Evolutionary conservation across 2,888 invertebrate genomes (phyloP).

Genomic region (Rhagonycha fulva): DNA sequence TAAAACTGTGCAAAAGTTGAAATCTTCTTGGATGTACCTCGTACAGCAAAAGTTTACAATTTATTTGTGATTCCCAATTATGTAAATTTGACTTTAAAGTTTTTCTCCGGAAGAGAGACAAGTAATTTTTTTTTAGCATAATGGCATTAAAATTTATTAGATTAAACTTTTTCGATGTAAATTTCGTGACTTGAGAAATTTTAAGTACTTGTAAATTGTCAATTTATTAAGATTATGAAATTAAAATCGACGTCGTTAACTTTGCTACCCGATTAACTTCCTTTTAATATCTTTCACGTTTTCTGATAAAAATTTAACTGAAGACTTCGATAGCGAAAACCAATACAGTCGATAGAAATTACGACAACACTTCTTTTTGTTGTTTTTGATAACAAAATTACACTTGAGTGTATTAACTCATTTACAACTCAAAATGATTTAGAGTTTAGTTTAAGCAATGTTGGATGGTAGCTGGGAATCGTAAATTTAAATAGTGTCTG

Average conservation of each 20-base stretch:
- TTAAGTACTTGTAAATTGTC: conserved; percentile 29
- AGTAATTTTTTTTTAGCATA: background rate
- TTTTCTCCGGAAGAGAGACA: background rate
- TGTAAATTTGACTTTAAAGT: background rate
- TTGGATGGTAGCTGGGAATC: background rate
- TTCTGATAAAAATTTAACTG: background rate
- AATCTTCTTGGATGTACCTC: background rate
- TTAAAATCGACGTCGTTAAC: conserved; percentile 22
- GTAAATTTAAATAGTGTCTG: background rate
- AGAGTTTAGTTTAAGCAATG: background rate
- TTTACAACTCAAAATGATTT: background rate
- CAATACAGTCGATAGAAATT: background rate
- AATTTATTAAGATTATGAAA: conserved; percentile 29
- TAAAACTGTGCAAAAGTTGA: no score
- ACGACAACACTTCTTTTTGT: background rate
- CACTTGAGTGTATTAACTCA: background rate
- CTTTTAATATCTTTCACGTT: background rate
- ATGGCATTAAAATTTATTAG: conserved; percentile 5
- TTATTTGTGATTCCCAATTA: background rate
- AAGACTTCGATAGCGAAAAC: background rate
- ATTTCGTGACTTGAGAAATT: conserved; percentile 16
- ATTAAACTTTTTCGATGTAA: conserved; percentile 19
- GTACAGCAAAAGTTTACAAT: background rate
- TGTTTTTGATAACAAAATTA: background rate
- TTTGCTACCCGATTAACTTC: conserved; percentile 22